Evolutionary conservation across 2,797 vertebrate genomes (phyloP).

Genomic region (Sebastes hubbsi): DNA sequence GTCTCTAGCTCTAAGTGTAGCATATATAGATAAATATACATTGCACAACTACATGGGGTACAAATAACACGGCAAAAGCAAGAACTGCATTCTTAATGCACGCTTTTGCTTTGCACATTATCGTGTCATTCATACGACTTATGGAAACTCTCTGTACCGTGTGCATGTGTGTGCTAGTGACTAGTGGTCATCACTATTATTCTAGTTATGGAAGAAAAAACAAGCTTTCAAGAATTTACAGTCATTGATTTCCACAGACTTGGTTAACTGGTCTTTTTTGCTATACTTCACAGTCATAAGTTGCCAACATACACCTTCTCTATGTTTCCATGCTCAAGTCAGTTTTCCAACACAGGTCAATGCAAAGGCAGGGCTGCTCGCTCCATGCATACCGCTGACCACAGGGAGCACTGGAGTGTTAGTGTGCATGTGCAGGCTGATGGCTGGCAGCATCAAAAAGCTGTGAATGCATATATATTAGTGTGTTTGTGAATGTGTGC

Average conservation of each 20-base stretch:
- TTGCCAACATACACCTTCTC: background rate
- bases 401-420: conserved; percentile 26
- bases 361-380: conserved; percentile 62
- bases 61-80: no score
- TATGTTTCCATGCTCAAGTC: conserved; percentile 29
- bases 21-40: no score
- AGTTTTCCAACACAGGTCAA: conserved; percentile 63
- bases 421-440: conserved; percentile 2
- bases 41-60: no score
- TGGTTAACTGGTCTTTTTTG: background rate
- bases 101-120: no score
- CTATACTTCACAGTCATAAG: background rate
- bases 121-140: no score
- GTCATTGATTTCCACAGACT: background rate
- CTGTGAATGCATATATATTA: conserved; percentile 28
- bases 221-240: background rate
- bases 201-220: background rate
- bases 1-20: no score
- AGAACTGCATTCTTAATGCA: no score
- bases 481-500: conserved; percentile 11
- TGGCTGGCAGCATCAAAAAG: conserved; percentile 25
- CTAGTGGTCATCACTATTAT: background rate
- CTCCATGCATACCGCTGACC: conserved; percentile 36
- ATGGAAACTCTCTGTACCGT: no score
- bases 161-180: no score